Base-by-base conservation (phyloP, 2,888 invertebrate genomes). In the Incurvaria masculella region DNA sequence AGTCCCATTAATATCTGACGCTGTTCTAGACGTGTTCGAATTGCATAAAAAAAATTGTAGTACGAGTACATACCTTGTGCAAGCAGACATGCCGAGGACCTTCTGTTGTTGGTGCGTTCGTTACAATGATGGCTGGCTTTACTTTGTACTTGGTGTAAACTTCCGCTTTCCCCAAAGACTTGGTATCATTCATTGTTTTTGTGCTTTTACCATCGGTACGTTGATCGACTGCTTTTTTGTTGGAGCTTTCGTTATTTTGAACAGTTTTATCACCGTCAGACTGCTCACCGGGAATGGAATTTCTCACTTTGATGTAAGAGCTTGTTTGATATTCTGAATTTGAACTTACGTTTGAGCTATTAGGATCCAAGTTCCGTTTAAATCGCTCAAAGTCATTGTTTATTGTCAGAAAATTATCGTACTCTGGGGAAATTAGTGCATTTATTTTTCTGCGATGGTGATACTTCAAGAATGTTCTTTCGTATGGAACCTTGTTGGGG, bases 381-480 rank as follows among this genome's bases (percentile, higher is more conserved):
- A 33, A 14, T 33, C 33, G 8, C 14, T 33, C 33, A 11, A 33
- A 33, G 14, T 33, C 33, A 33, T 33, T 33, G 33, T 11, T 11
- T 8, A 3, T 6, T 6, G 10, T 5, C 11, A 33, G 14, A 6
- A 33, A 33, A 33, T 33, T n/a, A 4, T 33, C 33, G 14, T 33
- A 33, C 3, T 33, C 33, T 8, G 33, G 33, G 33, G 14, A 33
- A 33, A 11, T 14, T 11, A 33, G 33, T 14, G 33, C 8, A 8
- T 33, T 11, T 14, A 33, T 72, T 18, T 72, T 72, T 49, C 78
- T 63, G 55, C 73, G 68, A 49, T 78, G 78, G 38, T 76, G 78
- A 47, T 76, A 74, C 61, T 76, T 78, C 1, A 74, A 76, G 53
- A 76, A 78, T 4, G 75, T 74, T 42, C 78, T 64, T n/a, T 76